Base-by-base conservation (phyloP, 2,888 invertebrate species). In the Xanthorhoe spadicearia region DNA sequence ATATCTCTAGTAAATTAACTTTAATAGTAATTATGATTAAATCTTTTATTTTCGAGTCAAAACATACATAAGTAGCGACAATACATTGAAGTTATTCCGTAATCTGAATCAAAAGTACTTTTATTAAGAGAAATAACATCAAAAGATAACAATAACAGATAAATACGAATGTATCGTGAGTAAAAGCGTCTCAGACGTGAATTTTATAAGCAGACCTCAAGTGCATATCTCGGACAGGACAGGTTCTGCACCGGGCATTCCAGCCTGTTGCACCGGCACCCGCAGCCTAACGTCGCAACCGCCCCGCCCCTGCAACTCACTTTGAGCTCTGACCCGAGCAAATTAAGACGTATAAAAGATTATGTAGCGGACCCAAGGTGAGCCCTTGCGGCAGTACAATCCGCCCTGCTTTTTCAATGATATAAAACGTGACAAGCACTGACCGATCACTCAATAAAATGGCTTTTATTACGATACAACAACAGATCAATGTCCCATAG, bases 171-270 rank as follows among this genome's bases (percentile, higher is more conserved):
- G 63, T 43, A 61, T 54, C 65, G 79, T 80, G 81, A 82, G 83
- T 61, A 68, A 54, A 66, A 64, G 18, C 63, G 58, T 81, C 85
- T 82, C 83, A 83, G 83, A 82, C 83, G 82, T 83, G 86, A 84
- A 84, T 83, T 86, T 86, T 85, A 87, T 86, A 83, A 85, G 83
- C 82, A 81, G 80, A 83, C 85, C 80, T 85, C 81, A 84, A 86
- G 86, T 84, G 81, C 83, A 84, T 83, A 81, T 83, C 85, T 83
- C 83, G 83, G 83, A 79, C 78, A 77, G 79, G 89, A 91, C 92
- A 88, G 91, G 92, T 92, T 91, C 74, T 81, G 83, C 83, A 85
- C 84, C 88, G 84, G 89, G 86, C 89, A 91, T 89, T 88, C 92
- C 89, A 80, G 84, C 84, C 80, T 81, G 83, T 74, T 83, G 80